A percentile compares a stretch with the other conserved stretches of the same genome.
These are phyloP conservation scores for Megalurothrips usitatus DNA, from an alignment of 2,888 invertebrate species.

Conservation along the genomic window DNA sequence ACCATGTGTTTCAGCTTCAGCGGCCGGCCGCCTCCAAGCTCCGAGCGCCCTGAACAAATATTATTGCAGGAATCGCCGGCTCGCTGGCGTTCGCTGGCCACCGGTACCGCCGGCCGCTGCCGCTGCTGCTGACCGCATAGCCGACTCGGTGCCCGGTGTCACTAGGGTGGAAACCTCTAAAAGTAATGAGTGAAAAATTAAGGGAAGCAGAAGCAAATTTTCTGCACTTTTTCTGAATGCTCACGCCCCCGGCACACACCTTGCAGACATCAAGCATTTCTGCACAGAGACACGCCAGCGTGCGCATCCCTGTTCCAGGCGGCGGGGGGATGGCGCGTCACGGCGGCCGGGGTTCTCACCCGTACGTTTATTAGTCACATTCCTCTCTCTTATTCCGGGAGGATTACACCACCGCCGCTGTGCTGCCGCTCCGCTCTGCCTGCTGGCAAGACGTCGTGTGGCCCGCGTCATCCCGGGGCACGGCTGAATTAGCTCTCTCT, in stretches of 20 bases:
- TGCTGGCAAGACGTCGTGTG: too few species aligned
- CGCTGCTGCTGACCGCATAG: background rate
- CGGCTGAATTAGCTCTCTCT: background rate
- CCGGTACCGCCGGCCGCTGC: background rate
- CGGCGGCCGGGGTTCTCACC: background rate
- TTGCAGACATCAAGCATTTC: background rate
- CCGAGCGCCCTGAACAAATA: slow-evolving; percentile 2
- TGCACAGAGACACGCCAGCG: background rate
- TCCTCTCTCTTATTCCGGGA: background rate
- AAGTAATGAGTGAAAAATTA: too few species aligned
- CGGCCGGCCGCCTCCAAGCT: background rate
- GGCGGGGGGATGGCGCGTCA: background rate
- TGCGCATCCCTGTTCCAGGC: background rate
- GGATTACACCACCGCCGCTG: background rate
- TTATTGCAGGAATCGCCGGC: background rate
- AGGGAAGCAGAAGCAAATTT: too few species aligned
- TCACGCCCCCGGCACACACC: too few species aligned
- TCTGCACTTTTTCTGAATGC: too few species aligned
- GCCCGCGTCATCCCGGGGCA: background rate
- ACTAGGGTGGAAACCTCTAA: too few species aligned
- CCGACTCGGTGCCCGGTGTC: background rate
- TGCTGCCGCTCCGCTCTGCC: too few species aligned
- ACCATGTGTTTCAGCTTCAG: too few species aligned
- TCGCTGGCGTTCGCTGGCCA: background rate
- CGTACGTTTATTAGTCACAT: slow-evolving; percentile 8